Evolutionary conservation across 2,888 invertebrate genomes (phyloP), one percentile per base, ranked within the genome.

Genomic region (Tanypteryx hageni): DNA sequence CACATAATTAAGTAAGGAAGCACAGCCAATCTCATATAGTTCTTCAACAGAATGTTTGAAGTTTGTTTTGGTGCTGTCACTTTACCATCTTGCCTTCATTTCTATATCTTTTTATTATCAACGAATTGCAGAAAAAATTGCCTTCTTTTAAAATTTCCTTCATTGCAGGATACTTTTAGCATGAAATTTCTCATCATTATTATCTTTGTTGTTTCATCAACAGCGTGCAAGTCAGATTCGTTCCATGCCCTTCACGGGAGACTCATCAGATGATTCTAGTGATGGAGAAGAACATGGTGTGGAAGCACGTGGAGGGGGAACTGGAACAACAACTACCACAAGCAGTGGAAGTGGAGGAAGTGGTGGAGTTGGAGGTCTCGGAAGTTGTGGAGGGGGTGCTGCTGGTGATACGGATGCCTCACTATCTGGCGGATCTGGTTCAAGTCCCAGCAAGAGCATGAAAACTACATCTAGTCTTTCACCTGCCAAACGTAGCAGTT

Each of bases 161-260:
- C 44, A 44, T 44, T 44, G 44, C 44, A 44, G 44, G 44, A 44
- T 44, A 44, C 44, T 44, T 44, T n/a, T 44, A 44, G 5, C 44
- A 3, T 44, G 1, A 44, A 44, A 44, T 5, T 9, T 59, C 16
- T 27, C n/a, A 5, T 82, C n/a, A 64, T 27, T 92, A 7, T 27
- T 44, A 14, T 16, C 44, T n/a, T 61, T 64, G n/a, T n/a, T n/a
- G n/a, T 58, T 94, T 93, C 92, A 92, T 93, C 94, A 94, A 3
- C 95, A 97, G 97, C 97, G 99, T 94, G 99, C 99, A 93, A 98
- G 99, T 95, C 99, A 99, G 95, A 99, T 99, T 94, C 96, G 99
- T 94, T 99, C 98, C 84, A 98, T 99, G 97, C 99, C 99, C 13
- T 99, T 99, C 95, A 98, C 98, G 22, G 99, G 99, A 3, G 99